Percentiles rank a stretch among this genome's conserved stretches.
Evolutionary conservation across 2,888 invertebrate species (phyloP).

Genomic region (Hecatera dysodea): DNA sequence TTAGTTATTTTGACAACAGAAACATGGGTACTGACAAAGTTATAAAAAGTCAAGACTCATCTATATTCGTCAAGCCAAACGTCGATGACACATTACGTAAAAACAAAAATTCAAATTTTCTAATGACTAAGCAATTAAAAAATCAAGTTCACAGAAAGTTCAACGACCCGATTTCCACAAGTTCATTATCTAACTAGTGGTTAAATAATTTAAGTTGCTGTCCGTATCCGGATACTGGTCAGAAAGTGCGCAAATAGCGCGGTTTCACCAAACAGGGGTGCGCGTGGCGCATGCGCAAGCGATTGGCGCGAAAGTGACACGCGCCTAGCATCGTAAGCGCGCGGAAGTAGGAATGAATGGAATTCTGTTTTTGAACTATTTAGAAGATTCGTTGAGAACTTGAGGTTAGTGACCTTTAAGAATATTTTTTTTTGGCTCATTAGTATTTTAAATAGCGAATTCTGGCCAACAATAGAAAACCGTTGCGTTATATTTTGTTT

Average conservation of each 20-base stretch:
- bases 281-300: conserved; percentile 79
- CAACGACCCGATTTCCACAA: conserved; percentile 65
- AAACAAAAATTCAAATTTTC: neutral
- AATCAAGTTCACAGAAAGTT: conserved; percentile 61
- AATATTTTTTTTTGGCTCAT: neutral
- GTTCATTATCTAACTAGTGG: conserved; percentile 70
- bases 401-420: conserved; percentile 16
- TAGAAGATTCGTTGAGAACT: conserved; percentile 20
- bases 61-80: neutral
- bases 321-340: conserved; percentile 75
- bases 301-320: conserved; percentile 79
- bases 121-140: conserved; percentile 1
- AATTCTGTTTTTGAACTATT: conserved; percentile 62
- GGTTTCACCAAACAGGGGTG: conserved; percentile 83
- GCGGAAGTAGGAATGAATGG: conserved; percentile 67
- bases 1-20: neutral
- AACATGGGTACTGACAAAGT: neutral
- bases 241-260: conserved; percentile 83
- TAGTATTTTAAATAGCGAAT: neutral
- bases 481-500: neutral
- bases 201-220: conserved; percentile 66
- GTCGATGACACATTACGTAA: neutral
- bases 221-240: conserved; percentile 81
- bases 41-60: conserved; percentile 2
- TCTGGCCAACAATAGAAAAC: neutral